Evolutionary conservation across 2,888 invertebrate genomes (phyloP), one percentile per base, ranked within the genome.

Genomic region (Leptopilina drosophilae): DNA sequence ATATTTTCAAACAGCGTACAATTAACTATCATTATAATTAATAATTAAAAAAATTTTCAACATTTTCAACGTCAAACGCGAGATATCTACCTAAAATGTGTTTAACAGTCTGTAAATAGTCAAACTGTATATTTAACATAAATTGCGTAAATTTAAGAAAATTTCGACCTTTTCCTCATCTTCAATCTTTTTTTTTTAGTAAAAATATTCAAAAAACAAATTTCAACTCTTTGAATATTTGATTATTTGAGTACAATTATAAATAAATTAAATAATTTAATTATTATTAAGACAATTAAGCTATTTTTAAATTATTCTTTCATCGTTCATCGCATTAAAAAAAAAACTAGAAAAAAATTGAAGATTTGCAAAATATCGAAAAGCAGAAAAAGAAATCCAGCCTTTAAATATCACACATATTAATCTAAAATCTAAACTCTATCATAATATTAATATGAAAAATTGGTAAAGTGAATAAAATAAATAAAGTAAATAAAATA

Each of bases 21-120:
- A 15, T 79, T 62, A 59, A 26, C 26, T 78, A 62, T 64, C 26
- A 46, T 49, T 20, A 20, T 69, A 20, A 20, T 20, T 20, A 20
- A 20, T 20, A 20, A 64, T 65, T 26, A 59, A 66, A 80, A 53
- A 65, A 59, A 76, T 79, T 78, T 73, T 69, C 82, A 82, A 76
- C 77, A 81, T 79, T 64, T 80, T 81, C 64, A 77, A 83, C 83
- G 80, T 83, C 83, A 82, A 80, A 82, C 85, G 82, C 81, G 85
- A 86, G 86, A 89, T 85, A 88, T 86, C 86, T 87, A 89, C 82
- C 85, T 85, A 87, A 80, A 82, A 87, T 87, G 89, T 89, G 88
- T 88, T 89, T 88, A 81, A 87, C 84, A 82, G 82, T 85, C 83
- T 84, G 82, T 77, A 84, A 80, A 82, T 81, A 77, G 80, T n/a